Conservation (phyloP, 2,113 vertebrate genomes). For the Podarcis muralis region DNA sequence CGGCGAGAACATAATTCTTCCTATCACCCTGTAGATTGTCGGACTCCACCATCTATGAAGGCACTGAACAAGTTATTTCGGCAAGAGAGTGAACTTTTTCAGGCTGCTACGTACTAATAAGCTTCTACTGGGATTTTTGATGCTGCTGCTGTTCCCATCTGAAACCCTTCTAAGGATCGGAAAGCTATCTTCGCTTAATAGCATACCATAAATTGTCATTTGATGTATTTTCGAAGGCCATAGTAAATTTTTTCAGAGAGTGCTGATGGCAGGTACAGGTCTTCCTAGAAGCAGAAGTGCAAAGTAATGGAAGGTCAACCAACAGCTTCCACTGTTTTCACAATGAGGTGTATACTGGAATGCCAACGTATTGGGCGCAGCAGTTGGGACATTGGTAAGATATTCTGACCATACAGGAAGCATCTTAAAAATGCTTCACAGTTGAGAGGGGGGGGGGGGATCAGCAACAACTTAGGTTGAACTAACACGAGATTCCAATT, state of each 20-base stretch:
- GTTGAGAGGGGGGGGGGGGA: not conserved
- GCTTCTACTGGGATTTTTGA: not conserved
- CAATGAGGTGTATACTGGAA: not conserved
- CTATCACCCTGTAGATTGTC: not conserved
- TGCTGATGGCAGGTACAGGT: not conserved
- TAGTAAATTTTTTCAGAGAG: not conserved
- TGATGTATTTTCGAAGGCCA: not conserved
- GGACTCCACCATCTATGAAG: not conserved
- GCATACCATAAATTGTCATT: not conserved
- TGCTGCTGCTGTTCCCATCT: not conserved
- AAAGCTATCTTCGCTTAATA: not conserved
- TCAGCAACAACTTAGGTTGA: not conserved
- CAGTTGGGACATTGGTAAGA: not conserved
- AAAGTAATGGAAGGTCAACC: not conserved
- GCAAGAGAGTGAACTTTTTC: not conserved
- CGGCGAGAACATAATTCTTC: constrained; percentile 8
- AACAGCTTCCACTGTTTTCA: not conserved
- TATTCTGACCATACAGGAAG: not conserved
- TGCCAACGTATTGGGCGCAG: not conserved
- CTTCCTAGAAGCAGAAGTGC: not conserved
- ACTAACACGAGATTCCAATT: not conserved
- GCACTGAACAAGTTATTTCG: not conserved
- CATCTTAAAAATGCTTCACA: not conserved
- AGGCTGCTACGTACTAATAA: not conserved
- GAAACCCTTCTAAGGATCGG: not conserved